These are phyloP conservation scores for Deroptyus accipitrinus DNA, from an alignment of 2,113 vertebrate species.

Conservation along the genomic window DNA sequence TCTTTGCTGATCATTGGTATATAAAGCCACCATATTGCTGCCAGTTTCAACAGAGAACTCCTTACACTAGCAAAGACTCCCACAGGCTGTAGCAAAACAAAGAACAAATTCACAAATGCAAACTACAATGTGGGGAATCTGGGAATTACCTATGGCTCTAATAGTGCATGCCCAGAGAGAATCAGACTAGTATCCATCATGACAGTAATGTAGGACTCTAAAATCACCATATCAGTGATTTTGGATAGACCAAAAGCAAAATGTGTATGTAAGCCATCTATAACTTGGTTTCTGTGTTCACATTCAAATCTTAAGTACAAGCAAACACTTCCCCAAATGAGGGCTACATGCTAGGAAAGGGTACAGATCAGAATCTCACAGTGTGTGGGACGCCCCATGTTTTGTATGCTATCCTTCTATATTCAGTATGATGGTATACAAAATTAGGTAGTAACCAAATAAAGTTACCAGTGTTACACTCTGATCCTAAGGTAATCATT, in stretches of 20 bases:
- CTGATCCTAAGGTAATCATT: not conserved
- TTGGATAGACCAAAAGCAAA: not conserved
- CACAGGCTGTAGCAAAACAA: not conserved
- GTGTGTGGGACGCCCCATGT: not conserved
- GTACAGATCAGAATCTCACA: not conserved
- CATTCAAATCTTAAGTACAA: not conserved
- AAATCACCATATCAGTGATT: not conserved
- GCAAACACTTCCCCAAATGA: not conserved
- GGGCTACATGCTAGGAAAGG: not conserved
- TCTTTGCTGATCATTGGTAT: not conserved
- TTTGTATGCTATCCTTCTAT: not conserved
- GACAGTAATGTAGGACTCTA: not conserved
- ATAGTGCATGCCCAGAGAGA: not conserved
- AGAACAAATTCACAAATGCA: not conserved
- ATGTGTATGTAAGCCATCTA: not conserved
- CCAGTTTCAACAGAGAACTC: not conserved
- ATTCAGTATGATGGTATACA: not conserved
- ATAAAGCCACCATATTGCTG: not conserved
- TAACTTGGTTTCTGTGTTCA: not conserved
- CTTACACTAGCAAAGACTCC: not conserved
- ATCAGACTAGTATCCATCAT: not conserved
- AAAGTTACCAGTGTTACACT: not conserved
- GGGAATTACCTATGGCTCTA: not conserved
- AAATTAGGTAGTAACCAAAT: not conserved
- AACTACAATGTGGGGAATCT: not conserved